Evolutionary conservation across 1,140 invertebrate genomes (phyloP), one percentile per base, ranked within the genome.

Genomic region (Drosophila kanapiae): DNA sequence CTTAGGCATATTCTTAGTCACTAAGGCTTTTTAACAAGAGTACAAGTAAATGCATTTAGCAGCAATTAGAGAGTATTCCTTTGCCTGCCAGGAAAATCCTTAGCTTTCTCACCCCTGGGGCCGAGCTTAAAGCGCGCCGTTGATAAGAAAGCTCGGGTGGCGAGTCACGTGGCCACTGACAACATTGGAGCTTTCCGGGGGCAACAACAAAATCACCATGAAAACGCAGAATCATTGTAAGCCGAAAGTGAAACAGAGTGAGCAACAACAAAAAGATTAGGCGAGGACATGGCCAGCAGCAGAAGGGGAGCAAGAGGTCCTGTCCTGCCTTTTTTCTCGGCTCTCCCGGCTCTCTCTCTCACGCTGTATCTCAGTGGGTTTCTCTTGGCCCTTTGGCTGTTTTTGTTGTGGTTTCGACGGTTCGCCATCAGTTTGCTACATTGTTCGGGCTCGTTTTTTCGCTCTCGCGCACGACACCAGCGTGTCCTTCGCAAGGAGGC

Each of bases 171-270:
- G 85, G 60, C 49, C 45, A 45, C 58, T 74, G 56, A 82, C 70
- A 79, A 82, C 74, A 82, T 53, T 58, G 67, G 40, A 85, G 77
- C 81, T 81, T 80, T 80, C 42, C 40, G 9, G 16, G 60, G 47
- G 14, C 37, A 71, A 71, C 51, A 78, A 78, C 63, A 64, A 59
- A 62, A 69, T 84, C 80, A 78, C 80, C 84, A 88, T 90, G 85
- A 82, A 76, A 88, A 91, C 85, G 85, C 85, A 88, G 85, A 85
- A 81, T 90, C 85, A 85, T 85, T 90, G 84, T 90, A 81, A 74
- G 80, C 82, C 48, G 84, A 87, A 87, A 87, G 84, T 87, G 84
- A 87, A 87, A 87, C 61, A 87, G 80, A 60, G 80, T 72, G 53
- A 71, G 59, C 67, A 71, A 88, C 81, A 84, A 63, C 62, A 83